Percentiles rank a stretch among this genome's conserved stretches.
phyloP scores from a whole-genome alignment of 2,113 vertebrate species.

The Vombatus ursinus region DNA sequence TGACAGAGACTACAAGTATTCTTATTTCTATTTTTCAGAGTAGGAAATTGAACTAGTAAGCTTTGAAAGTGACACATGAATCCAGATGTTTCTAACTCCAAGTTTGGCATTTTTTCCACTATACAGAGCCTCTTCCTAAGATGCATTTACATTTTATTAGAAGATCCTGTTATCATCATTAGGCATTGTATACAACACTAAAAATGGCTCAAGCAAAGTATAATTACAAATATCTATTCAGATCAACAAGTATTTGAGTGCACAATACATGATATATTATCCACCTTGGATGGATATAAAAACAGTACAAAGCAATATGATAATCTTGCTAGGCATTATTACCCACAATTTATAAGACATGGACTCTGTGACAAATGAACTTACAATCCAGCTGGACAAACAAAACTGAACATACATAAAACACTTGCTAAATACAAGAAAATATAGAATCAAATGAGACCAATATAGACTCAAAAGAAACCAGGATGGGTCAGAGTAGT shows the following conservation, averaged over 20 bases:
- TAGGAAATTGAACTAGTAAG: not conserved
- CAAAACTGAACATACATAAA: not conserved
- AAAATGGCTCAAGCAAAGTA: not conserved
- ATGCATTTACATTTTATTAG: not conserved
- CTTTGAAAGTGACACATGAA: not conserved
- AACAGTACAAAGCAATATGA: not conserved
- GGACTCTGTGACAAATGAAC: not conserved
- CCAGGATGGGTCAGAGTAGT: not conserved
- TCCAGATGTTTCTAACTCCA: not conserved
- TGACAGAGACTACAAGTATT: not conserved
- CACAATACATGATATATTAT: not conserved
- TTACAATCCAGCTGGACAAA: not conserved
- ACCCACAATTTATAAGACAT: not conserved
- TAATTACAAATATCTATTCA: too few relatives aligned
- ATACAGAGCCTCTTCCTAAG: not conserved
- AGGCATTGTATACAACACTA: not conserved
- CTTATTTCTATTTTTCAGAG: not conserved
- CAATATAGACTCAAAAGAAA: not conserved
- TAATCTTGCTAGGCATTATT: not conserved
- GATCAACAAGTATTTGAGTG: not conserved
- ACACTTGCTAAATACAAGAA: not conserved
- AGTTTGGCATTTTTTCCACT: not conserved
- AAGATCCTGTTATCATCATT: not conserved
- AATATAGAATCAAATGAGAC: not conserved
- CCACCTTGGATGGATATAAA: too few relatives aligned